Evolutionary conservation across 2,113 vertebrate species (phyloP).

Genomic region (Rhinichthys klamathensis): DNA sequence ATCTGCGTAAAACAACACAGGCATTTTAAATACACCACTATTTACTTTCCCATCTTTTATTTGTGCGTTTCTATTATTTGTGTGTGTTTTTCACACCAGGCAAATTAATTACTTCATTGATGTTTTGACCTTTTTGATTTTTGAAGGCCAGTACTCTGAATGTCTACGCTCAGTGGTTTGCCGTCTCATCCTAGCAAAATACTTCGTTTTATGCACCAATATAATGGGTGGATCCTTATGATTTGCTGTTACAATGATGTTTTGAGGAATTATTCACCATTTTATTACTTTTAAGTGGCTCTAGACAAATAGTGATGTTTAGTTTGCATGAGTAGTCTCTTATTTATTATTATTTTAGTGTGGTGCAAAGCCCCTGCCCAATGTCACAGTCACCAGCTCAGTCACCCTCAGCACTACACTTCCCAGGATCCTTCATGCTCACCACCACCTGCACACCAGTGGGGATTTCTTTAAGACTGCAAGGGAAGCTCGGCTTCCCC

Average conservation of each 20-base stretch:
- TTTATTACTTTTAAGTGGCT: slow-evolving; percentile 43
- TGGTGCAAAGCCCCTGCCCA: background rate
- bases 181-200: background rate
- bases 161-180: slow-evolving; percentile 27
- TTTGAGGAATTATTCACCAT: slow-evolving; percentile 40
- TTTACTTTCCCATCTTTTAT: slow-evolving; percentile 28
- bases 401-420: no score
- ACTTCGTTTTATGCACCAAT: slow-evolving; percentile 28
- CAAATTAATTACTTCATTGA: slow-evolving; percentile 44
- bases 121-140: slow-evolving; percentile 45
- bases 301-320: slow-evolving; percentile 19
- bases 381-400: no score
- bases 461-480: no score
- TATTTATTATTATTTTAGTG: background rate
- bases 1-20: slow-evolving; percentile 28
- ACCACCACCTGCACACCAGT: no score
- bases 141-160: slow-evolving; percentile 19
- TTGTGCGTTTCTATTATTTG: slow-evolving; percentile 35
- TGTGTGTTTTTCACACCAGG: slow-evolving; percentile 27
- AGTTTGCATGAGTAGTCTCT: slow-evolving; percentile 19
- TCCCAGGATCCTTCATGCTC: no score
- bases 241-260: slow-evolving; percentile 47
- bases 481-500: no score
- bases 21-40: slow-evolving; percentile 31
- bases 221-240: slow-evolving; percentile 40